phyloP scores from a whole-genome alignment of 2,797 vertebrate genomes.

The Pangasius djambal region DNA sequence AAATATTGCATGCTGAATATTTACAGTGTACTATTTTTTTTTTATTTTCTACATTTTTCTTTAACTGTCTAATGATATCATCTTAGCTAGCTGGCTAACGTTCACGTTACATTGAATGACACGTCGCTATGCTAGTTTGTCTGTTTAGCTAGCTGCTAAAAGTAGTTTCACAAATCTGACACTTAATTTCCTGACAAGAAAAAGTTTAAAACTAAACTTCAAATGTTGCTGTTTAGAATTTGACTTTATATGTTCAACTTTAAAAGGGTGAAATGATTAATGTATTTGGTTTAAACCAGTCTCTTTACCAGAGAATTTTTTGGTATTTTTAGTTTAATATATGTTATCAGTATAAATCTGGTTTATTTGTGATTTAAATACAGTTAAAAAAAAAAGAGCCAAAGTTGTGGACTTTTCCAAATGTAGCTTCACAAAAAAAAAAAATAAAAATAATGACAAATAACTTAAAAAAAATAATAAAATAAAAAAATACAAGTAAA shows the following conservation, averaged over 20 bases:
- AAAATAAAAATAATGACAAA: neutral
- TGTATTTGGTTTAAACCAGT: neutral
- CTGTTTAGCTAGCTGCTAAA: neutral
- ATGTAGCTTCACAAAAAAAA: neutral
- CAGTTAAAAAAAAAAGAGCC: neutral
- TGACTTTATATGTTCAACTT: neutral
- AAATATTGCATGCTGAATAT: neutral
- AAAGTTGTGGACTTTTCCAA: neutral
- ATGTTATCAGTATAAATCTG: neutral
- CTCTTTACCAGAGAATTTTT: neutral
- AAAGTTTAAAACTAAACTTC: neutral
- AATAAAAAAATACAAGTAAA: neutral
- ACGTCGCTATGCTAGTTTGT: conserved; percentile 38
- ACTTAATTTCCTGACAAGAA: neutral
- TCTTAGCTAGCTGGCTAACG: neutral
- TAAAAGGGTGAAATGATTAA: neutral
- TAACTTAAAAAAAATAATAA: neutral
- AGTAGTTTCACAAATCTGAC: neutral
- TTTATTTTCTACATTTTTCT: too few species aligned
- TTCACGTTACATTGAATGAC: conserved; percentile 17
- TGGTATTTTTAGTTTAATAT: neutral
- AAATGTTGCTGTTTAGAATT: neutral
- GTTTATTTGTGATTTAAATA: neutral
- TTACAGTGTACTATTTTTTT: neutral
- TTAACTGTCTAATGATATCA: neutral